Evolutionary conservation across 2,888 invertebrate genomes (phyloP), one percentile per base, ranked within the genome.

Genomic region (Patella pellucida): DNA sequence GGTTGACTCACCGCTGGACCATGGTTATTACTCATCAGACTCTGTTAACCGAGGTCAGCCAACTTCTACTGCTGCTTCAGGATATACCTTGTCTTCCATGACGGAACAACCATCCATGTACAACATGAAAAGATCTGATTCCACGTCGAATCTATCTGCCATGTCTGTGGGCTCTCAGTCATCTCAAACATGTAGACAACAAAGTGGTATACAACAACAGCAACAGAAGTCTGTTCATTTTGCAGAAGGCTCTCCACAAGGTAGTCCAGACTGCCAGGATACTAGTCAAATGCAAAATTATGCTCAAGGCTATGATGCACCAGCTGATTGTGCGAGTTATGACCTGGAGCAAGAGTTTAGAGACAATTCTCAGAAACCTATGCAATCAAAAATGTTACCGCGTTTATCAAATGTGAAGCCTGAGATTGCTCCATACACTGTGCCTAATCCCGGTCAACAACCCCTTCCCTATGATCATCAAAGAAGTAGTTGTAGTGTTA

Each of bases 371-470:
- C 84, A 85, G 70, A 82, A 83, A 73, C 72, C 78, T 16, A 81
- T 85, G 81, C 85, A 85, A 77, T 85, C 86, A 14, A 87, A 87
- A 76, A 88, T 88, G 70, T 81, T 88, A 79, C 86, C 87, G 16
- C 77, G 85, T 15, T 73, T 84, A 19, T 84, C 82, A 9, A 84
- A 82, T 74, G 84, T 85, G 78, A 87, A 87, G 78, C 83, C 86
- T 16, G 87, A 85, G 68, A 84, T 85, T 11, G 88, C 87, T 11
- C 88, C 88, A 0, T 88, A 88, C 78, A 87, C 85, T 71, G 86
- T 87, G 68, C 88, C 88, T 23, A 81, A 81, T 69, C 85, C 82
- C 74, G 84, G 71, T 69, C 74, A 73, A 52, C 76, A 51, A 27
- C 62, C 62, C 14, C 62, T 23, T 12, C 62, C 19, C 19, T 82